Evolutionary conservation across 2,888 invertebrate species (phyloP), one percentile per base, ranked within the genome.

Genomic region (Mechanitis mazaeus): DNA sequence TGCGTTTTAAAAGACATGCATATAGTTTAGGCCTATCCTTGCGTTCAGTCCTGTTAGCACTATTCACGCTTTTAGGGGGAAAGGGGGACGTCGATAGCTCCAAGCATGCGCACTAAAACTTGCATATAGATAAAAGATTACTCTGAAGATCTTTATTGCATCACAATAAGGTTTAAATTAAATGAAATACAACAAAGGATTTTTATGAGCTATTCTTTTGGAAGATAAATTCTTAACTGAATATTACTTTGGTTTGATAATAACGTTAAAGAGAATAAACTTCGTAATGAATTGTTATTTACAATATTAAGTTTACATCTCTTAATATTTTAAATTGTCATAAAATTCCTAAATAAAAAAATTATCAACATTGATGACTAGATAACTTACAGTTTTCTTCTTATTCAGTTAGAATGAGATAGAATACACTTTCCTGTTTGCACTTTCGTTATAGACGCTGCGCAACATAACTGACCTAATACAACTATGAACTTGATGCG

Each of bases 11-110:
- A 7, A 61, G 59, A 55, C 56, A 35, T 35, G 35, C 56, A 54
- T 54, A 53, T 56, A 50, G 38, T 45, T 57, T 64, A 58, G 61
- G 62, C 53, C 58, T 60, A 64, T 62, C 58, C 38, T 60, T 64
- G 60, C 58, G 59, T 45, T 61, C 53, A 71, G 74, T 81, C 80
- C 79, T 81, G 75, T 67, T 70, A 77, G 72, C 74, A 76, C 78
- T 79, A 78, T 73, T 74, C 78, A 78, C 79, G 76, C 73, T 75
- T 77, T 75, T 65, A 69, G 70, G 71, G 69, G 62, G 68, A 64
- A 67, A 63, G 68, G 64, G 76, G 70, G 73, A 63, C 78, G 83
- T 87, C 87, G 76, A 87, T 87, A 87, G 75, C 74, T 70, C 66
- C 73, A 76, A 83, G 86, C 87, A 70, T 79, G 87, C 87, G 87